Conservation (phyloP, 2,113 vertebrate species). For the Sardina pilchardus region DNA sequence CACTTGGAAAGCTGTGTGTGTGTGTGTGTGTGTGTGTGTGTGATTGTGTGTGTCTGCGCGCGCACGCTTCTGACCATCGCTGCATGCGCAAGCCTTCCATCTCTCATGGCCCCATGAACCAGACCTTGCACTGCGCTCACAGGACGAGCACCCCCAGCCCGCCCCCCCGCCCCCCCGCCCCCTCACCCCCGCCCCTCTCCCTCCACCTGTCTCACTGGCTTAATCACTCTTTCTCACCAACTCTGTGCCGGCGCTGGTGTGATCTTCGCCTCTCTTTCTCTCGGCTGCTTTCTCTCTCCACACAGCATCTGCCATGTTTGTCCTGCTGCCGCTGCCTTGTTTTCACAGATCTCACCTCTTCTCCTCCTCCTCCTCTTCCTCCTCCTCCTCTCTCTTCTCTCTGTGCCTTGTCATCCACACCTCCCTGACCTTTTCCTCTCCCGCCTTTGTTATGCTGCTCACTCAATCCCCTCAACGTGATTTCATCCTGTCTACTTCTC, state of each 20-base stretch:
- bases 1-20: conserved; percentile 13
- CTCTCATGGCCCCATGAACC: conserved; percentile 27
- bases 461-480: conserved; percentile 28
- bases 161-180: background rate
- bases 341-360: conserved; percentile 16
- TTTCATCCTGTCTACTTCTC: conserved; percentile 24
- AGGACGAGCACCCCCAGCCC: conserved; percentile 15
- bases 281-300: conserved; percentile 18
- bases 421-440: conserved; percentile 48
- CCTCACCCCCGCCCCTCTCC: background rate
- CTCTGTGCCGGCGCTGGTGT: conserved; percentile 24
- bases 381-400: conserved; percentile 40
- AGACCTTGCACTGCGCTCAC: conserved; percentile 25
- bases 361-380: too few relatives aligned
- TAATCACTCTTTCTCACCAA: conserved; percentile 42
- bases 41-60: conserved; percentile 14
- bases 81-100: conserved; percentile 47
- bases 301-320: conserved; percentile 8
- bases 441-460: background rate
- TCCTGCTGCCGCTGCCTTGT: background rate
- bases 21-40: conserved; percentile 28
- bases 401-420: conserved; percentile 39
- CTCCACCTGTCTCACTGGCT: background rate
- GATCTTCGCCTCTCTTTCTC: background rate
- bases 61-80: conserved; percentile 3